phyloP scores from a whole-genome alignment of 2,888 invertebrate genomes.

The Plagodis pulveraria region DNA sequence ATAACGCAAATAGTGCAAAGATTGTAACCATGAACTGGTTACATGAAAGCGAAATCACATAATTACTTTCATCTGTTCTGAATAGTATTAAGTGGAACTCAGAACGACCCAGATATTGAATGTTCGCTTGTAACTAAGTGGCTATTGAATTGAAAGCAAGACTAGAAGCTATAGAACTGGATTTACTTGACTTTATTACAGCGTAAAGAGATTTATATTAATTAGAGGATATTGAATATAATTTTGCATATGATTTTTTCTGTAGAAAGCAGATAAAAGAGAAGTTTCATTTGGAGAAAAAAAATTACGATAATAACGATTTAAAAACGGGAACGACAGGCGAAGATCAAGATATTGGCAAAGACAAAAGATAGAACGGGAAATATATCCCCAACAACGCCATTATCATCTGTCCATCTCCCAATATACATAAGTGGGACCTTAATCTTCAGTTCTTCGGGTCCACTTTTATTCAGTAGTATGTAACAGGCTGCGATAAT shows the following conservation, averaged over 20 bases:
- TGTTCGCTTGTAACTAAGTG: constrained; percentile 30
- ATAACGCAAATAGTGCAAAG: constrained; percentile 37
- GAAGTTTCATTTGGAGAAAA: no score
- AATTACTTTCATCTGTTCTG: constrained; percentile 72
- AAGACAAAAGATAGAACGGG: no score
- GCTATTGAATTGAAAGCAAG: constrained; percentile 33
- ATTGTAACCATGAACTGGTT: constrained; percentile 54
- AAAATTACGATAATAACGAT: no score
- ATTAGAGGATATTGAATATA: constrained; percentile 1
- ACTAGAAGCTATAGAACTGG: constrained; percentile 19
- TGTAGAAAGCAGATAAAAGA: no score
- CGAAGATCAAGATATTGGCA: no score
- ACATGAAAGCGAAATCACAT: constrained; percentile 71
- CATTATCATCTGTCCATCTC: no score
- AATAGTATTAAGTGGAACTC: constrained; percentile 54
- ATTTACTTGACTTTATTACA: constrained; percentile 22
- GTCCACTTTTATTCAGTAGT: no score
- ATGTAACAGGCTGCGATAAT: no score
- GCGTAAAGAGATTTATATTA: constrained; percentile 9
- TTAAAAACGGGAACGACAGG: no score
- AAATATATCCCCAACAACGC: no score
- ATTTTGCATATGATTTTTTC: neutral
- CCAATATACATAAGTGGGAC: no score
- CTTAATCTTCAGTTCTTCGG: no score
- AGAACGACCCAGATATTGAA: constrained; percentile 52